phyloP scores from a whole-genome alignment of 2,113 vertebrate genomes.

The Nibea albiflora region DNA sequence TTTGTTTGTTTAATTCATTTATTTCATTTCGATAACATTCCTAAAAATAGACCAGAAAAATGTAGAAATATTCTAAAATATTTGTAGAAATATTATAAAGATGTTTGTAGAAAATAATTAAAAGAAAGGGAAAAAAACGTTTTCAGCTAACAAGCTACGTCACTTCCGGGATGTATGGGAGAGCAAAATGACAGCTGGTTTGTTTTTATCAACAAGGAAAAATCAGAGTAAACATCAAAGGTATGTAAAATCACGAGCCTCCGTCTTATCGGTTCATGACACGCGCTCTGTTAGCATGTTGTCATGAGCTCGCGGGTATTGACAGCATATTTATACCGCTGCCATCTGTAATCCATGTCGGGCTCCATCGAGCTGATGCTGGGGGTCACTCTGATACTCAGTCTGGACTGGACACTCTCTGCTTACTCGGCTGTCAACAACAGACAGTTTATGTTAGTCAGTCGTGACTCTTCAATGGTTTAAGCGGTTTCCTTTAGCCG shows the following conservation, averaged over 20 bases:
- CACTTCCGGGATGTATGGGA: constrained; percentile 69
- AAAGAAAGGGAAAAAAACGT: background rate
- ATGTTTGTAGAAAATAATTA: background rate
- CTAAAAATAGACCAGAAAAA: background rate
- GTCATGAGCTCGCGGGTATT: background rate
- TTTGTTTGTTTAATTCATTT: background rate
- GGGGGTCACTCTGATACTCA: constrained; percentile 52
- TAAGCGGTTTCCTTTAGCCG: background rate
- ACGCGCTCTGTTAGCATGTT: accelerated
- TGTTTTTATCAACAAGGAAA: constrained; percentile 72
- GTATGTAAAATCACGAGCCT: constrained; percentile 40
- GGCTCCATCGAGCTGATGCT: constrained; percentile 56
- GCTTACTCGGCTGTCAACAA: constrained; percentile 5
- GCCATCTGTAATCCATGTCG: constrained; percentile 32
- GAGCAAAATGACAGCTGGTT: constrained; percentile 74
- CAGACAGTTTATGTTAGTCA: background rate
- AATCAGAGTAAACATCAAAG: constrained; percentile 55
- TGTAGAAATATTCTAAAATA: no score
- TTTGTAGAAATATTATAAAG: no score
- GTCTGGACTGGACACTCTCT: constrained; percentile 30
- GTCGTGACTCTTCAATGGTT: background rate
- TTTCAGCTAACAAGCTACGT: constrained; percentile 40
- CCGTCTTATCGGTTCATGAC: accelerated
- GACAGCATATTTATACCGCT: background rate
- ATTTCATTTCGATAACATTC: background rate